phyloP scores from a whole-genome alignment of 1,140 invertebrate genomes.

The Eciton burchellii region DNA sequence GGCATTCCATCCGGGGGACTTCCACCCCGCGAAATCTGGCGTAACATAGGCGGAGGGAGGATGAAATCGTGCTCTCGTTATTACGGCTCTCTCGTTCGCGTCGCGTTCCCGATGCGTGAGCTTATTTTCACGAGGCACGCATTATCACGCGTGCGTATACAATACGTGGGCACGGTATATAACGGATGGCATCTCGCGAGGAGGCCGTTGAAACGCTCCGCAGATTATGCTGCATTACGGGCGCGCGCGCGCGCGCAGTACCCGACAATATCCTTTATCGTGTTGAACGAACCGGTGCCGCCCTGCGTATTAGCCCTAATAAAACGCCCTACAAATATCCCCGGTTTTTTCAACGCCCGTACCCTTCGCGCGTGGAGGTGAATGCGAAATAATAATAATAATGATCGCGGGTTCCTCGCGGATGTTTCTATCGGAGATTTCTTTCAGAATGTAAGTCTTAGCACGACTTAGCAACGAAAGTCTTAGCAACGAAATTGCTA shows the following conservation, averaged over 20 bases:
- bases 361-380: constrained; percentile 1
- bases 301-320: constrained; percentile 52
- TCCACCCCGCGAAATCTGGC: constrained; percentile 6
- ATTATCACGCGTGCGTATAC: not conserved
- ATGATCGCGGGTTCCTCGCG: constrained; percentile 19
- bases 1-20: not conserved
- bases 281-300: constrained; percentile 45
- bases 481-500: constrained; percentile 38
- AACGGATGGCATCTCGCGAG: constrained; percentile 56
- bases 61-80: not conserved
- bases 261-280: constrained; percentile 44
- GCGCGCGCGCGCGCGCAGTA: not conserved
- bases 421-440: constrained; percentile 43
- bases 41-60: not conserved
- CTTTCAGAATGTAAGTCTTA: no score
- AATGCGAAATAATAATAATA: constrained; percentile 56
- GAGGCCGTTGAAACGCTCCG: constrained; percentile 49
- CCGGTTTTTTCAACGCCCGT: not conserved
- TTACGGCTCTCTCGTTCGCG: constrained; percentile 3
- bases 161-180: constrained; percentile 53
- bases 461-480: no score
- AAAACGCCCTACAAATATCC: constrained; percentile 46
- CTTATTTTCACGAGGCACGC: constrained; percentile 8
- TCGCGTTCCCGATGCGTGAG: not conserved
- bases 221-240: constrained; percentile 33